These are phyloP conservation scores for Procapra przewalskii DNA, from an alignment of 2,113 vertebrate species.

Conservation along the genomic window DNA sequence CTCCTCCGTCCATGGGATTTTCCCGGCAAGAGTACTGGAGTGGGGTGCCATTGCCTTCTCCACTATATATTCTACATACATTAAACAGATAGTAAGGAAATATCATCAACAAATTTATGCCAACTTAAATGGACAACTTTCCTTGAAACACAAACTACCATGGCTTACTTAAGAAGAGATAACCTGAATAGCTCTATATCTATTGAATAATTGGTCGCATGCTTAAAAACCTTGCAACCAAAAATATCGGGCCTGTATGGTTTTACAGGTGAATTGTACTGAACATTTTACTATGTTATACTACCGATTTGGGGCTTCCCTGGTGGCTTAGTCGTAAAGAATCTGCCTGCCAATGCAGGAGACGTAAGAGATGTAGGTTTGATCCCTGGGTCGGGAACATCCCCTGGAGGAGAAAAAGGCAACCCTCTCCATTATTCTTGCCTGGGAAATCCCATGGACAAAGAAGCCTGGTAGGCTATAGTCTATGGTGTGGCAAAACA, in stretches of 20 bases:
- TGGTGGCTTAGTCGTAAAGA: background rate
- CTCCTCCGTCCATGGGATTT: no score
- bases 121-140: background rate
- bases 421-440: background rate
- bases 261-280: background rate
- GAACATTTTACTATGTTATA: background rate
- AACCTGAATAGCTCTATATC: background rate
- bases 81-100: background rate
- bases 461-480: background rate
- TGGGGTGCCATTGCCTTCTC: no score
- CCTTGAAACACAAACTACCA: background rate
- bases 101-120: background rate
- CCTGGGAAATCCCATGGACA: background rate
- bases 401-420: background rate
- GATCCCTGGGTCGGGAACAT: background rate
- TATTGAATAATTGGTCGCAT: background rate
- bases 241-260: background rate
- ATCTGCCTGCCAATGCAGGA: background rate
- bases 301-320: background rate
- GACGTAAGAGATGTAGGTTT: background rate
- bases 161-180: background rate
- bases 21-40: no score
- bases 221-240: background rate
- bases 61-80: background rate
- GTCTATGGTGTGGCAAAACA: background rate